phyloP scores from a whole-genome alignment of 2,888 invertebrate species.

The Rhimphoctona megacephalus region DNA sequence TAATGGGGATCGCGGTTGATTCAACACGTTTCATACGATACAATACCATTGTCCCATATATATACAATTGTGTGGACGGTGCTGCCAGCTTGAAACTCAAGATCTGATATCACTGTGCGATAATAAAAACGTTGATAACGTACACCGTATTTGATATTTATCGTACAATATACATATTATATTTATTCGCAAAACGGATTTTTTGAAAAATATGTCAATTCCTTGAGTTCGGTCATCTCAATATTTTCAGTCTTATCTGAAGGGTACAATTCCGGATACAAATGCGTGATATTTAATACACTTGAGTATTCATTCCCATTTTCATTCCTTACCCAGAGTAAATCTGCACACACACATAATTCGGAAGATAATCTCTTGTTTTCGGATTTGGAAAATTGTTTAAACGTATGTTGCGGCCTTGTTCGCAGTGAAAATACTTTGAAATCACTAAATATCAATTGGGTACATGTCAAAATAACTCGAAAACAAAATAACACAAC shows the following conservation, averaged over 20 bases:
- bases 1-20: constrained; percentile 79
- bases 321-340: neutral
- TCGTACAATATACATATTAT: neutral
- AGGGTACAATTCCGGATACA: neutral
- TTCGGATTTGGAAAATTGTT: neutral
- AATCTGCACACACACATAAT: neutral
- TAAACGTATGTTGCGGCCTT: too few species aligned
- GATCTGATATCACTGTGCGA: neutral
- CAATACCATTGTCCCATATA: neutral
- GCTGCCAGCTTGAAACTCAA: constrained; percentile 1
- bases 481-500: too few species aligned
- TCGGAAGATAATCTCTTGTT: neutral
- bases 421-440: neutral
- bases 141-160: neutral
- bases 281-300: neutral
- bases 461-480: too few species aligned
- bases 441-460: too few species aligned
- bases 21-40: constrained; percentile 76
- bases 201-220: neutral
- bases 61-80: neutral
- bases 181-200: neutral
- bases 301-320: neutral
- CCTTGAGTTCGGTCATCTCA: neutral
- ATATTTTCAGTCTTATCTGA: neutral
- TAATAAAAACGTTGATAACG: neutral